Evolutionary conservation across 2,797 vertebrate genomes (phyloP).

Genomic region (Petrocephalus schoutedeni): DNA sequence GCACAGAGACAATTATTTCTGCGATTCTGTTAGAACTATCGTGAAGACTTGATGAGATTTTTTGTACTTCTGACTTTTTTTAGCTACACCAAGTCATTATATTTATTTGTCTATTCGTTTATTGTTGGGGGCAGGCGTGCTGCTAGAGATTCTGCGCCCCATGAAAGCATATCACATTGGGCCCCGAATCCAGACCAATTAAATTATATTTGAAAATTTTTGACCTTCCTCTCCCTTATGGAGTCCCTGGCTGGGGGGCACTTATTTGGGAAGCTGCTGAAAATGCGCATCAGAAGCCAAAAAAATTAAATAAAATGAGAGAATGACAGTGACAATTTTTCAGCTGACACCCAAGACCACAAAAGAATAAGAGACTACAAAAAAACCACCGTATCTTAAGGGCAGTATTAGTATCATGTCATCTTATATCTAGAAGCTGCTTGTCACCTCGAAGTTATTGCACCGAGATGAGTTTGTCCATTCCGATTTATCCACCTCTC

Average conservation of each 20-base stretch:
- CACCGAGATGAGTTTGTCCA: slow-evolving; percentile 20
- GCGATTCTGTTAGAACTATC: not conserved
- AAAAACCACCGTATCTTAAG: not conserved
- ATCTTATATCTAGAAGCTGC: not conserved
- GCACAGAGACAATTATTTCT: not conserved
- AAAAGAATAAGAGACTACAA: not conserved
- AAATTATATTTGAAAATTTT: no score
- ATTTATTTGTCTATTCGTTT: not conserved
- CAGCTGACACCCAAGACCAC: slow-evolving; percentile 5
- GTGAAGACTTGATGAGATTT: not conserved
- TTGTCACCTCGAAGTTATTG: slow-evolving; percentile 15
- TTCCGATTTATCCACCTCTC: slow-evolving; percentile 15
- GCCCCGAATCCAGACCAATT: no score
- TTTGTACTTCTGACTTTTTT: not conserved
- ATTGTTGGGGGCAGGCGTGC: not conserved
- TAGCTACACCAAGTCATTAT: not conserved
- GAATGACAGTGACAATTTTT: not conserved
- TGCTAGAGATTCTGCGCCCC: no score
- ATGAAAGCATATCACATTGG: no score
- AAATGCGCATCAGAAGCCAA: not conserved
- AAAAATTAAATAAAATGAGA: not conserved
- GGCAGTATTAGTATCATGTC: slow-evolving; percentile 22
- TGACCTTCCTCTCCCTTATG: no score
- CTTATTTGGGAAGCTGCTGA: not conserved
- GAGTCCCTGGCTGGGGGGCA: not conserved